Evolutionary conservation across 2,888 invertebrate genomes (phyloP).

Genomic region (Folsomia candida): DNA sequence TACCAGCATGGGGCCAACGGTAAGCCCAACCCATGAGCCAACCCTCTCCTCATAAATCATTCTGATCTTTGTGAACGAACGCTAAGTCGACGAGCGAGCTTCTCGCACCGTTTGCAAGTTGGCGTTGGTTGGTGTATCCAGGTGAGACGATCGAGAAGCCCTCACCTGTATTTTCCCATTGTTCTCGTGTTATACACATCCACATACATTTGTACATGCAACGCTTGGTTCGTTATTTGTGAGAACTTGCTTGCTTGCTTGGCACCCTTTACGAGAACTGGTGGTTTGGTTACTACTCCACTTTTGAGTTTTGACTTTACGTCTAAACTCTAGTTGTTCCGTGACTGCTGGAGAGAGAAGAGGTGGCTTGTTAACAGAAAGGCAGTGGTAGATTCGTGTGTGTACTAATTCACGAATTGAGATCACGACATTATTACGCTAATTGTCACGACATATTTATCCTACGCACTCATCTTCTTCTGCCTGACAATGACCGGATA

Average conservation of each 20-base stretch:
- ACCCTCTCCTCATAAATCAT: conserved; percentile 24
- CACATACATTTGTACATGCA: not conserved
- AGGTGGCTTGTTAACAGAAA: not conserved
- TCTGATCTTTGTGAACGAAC: not conserved
- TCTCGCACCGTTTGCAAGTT: not conserved
- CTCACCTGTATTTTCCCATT: not conserved
- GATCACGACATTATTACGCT: not conserved
- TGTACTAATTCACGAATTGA: not conserved
- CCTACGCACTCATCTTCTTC: no score
- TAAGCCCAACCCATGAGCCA: conserved; percentile 10
- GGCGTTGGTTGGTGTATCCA: conserved; percentile 16
- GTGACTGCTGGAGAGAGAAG: conserved; percentile 16
- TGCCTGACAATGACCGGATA: not conserved
- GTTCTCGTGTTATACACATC: no score
- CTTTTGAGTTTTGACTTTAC: not conserved
- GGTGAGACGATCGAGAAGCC: conserved; percentile 18
- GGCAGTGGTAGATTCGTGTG: not conserved
- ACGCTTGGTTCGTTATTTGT: not conserved
- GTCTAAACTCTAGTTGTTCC: conserved; percentile 7
- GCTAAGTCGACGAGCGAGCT: not conserved
- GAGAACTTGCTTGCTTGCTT: not conserved
- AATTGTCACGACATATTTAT: not conserved
- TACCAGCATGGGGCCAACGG: conserved; percentile 18
- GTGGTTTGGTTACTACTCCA: not conserved
- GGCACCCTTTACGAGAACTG: no score